A percentile compares a stretch with the other conserved stretches of the same genome.
Evolutionary conservation across 2,113 vertebrate genomes (phyloP).

Genomic region (Pseudopodoces humilis): DNA sequence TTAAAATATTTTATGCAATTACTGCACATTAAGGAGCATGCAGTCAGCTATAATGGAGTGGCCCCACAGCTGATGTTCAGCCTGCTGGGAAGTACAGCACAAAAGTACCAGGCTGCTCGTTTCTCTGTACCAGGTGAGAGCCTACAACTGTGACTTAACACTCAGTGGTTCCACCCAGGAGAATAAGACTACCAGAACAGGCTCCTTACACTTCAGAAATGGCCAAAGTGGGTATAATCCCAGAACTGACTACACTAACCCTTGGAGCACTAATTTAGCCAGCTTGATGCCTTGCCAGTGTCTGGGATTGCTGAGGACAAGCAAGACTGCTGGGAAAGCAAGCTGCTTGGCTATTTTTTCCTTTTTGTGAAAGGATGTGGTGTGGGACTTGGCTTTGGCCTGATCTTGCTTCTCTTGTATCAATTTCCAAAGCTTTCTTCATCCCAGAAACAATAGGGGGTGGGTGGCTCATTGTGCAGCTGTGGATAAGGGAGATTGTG

Average conservation of each 20-base stretch:
- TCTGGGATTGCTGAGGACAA: conserved; percentile 22
- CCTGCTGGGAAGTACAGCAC: neutral
- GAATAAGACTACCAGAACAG: neutral
- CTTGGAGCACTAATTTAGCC: neutral
- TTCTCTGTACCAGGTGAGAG: neutral
- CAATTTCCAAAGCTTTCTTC: conserved; percentile 12
- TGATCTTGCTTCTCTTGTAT: neutral
- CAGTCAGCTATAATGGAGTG: neutral
- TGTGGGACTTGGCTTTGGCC: neutral
- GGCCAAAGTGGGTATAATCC: neutral
- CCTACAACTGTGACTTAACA: neutral
- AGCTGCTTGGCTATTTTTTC: neutral
- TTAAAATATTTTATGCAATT: conserved; percentile 29
- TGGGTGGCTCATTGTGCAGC: neutral
- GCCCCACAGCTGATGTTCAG: neutral
- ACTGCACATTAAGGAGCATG: conserved; percentile 17
- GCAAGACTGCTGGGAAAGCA: neutral
- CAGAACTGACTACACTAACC: neutral
- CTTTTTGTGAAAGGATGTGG: conserved; percentile 35
- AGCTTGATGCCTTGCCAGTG: neutral
- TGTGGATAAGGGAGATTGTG: neutral
- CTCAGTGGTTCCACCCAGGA: neutral
- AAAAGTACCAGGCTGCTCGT: neutral
- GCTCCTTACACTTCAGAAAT: neutral
- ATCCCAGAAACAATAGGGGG: neutral